Base-by-base conservation (phyloP, 2,888 invertebrate genomes). In the Augiades crinisus region DNA sequence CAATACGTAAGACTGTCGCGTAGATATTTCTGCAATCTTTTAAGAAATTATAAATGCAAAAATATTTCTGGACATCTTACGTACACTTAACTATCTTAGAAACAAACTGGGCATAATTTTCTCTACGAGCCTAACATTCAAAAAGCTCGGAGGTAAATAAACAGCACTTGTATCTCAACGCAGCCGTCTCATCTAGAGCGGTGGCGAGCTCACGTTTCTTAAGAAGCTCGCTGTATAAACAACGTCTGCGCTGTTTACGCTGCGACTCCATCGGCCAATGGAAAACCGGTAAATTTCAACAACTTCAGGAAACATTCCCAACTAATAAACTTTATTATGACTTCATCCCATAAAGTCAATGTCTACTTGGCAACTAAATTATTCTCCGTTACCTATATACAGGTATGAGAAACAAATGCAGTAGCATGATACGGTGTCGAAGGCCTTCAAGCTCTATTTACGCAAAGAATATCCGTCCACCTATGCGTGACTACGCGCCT, bases 81-180 rank as follows among this genome's bases (percentile, higher is more conserved):
- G 45, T 54, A 65, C 70, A 68, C 75, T 76, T 71, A 70, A 71
- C 70, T 71, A 72, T 72, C 68, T 72, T 62, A 65, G 68, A 70
- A 72, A 74, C 65, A 72, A 69, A 75, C 77, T 76, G 72, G 68
- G 72, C 76, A 73, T 78, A 81, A 80, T 81, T 81, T 81, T 70
- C 71, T 64, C 61, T 61, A 62, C 64, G 62, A 67, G 67, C 65
- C 70, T 62, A 67, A 70, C 70, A 75, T 78, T 81, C 68, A 72
- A 77, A 82, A 80, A 76, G 66, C 68, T 68, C 65, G 68, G 72
- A 68, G 78, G 70, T 78, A 84, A 78, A 82, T 80, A 85, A 80
- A 84, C 79, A 82, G 65, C 81, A 75, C 82, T 82, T 78, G 75
- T 80, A 75, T 80, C 71, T 83, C 79, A 78, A 82, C 82, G 81